These are phyloP conservation scores for Malacosoma neustria DNA, from an alignment of 2,888 invertebrate species.

Conservation along the genomic window DNA sequence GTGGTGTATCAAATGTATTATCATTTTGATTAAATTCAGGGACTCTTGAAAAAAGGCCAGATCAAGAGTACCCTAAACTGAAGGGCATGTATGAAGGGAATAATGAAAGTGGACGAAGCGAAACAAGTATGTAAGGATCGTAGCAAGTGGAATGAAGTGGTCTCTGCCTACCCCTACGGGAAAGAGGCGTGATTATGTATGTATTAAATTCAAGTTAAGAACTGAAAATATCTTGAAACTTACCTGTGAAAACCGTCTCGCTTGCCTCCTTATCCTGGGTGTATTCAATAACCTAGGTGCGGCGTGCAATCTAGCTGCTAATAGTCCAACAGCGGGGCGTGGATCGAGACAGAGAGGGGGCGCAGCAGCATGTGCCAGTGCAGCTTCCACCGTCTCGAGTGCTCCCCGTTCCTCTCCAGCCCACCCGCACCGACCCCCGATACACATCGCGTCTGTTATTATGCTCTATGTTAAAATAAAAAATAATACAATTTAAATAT, in stretches of 20 bases:
- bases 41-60: no score
- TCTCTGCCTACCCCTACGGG: no score
- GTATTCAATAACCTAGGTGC: constrained; percentile 84
- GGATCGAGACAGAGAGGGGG: constrained; percentile 94
- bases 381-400: constrained; percentile 81
- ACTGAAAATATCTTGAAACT: no score
- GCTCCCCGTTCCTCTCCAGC: constrained; percentile 83
- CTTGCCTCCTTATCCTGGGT: constrained; percentile 82
- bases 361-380: constrained; percentile 88
- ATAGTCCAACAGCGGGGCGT: constrained; percentile 84
- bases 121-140: no score
- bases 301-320: constrained; percentile 84
- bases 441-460: constrained; percentile 77
- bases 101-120: no score
- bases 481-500: not conserved
- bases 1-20: no score
- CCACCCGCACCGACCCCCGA: constrained; percentile 76
- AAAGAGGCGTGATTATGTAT: no score
- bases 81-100: no score
- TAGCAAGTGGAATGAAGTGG: no score
- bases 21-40: no score
- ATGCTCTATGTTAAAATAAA: constrained; percentile 63
- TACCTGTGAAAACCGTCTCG: constrained; percentile 86
- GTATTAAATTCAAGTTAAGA: no score
- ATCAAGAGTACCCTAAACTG: no score